Conservation (phyloP, 1,140 invertebrate genomes). For the Heliconius himera region DNA sequence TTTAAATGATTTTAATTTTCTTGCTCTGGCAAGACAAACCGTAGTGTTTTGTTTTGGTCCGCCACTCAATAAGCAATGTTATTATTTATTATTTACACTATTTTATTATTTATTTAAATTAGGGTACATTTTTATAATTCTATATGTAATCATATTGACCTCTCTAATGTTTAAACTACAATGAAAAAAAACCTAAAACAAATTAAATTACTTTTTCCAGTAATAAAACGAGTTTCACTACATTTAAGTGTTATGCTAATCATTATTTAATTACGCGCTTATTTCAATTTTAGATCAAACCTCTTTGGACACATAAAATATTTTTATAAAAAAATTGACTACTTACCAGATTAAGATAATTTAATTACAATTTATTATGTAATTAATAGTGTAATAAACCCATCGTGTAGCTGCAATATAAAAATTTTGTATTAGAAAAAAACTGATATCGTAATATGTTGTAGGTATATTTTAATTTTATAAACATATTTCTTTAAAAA, state of each 20-base stretch:
- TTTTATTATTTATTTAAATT: too few relatives aligned
- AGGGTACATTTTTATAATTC: too few relatives aligned
- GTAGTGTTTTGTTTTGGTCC: too few relatives aligned
- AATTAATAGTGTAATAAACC: not conserved
- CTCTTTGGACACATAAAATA: not conserved
- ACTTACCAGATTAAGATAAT: not conserved
- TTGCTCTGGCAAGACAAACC: too few relatives aligned
- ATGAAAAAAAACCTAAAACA: not conserved
- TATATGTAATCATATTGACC: too few relatives aligned
- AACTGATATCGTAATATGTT: not conserved
- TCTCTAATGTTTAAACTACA: too few relatives aligned
- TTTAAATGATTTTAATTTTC: too few relatives aligned
- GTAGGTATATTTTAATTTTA: not conserved
- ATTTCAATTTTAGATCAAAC: conserved; percentile 6
- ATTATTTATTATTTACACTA: too few relatives aligned
- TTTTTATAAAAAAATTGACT: not conserved
- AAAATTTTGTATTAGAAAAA: not conserved
- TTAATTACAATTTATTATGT: conserved; percentile 6
- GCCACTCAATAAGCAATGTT: too few relatives aligned
- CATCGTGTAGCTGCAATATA: not conserved
- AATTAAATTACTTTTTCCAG: not conserved
- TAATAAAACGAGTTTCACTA: not conserved
- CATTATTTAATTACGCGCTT: not conserved
- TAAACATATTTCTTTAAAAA: too few relatives aligned
- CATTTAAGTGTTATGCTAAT: conserved; percentile 8